Evolutionary conservation across 2,113 vertebrate species (phyloP).

Genomic region (Cyanistes caeruleus): DNA sequence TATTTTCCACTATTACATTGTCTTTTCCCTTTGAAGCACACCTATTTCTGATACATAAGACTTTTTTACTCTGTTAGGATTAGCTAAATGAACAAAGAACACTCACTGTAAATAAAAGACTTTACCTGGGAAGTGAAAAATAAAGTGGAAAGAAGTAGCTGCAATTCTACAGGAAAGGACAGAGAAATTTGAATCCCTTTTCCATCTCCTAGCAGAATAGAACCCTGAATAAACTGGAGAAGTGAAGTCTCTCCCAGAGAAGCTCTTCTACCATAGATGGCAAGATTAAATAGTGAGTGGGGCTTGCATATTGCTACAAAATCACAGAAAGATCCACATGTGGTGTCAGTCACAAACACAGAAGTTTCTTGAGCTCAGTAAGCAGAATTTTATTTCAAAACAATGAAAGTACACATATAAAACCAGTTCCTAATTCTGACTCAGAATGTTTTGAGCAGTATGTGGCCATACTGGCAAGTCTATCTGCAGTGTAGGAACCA

Average conservation of each 20-base stretch:
- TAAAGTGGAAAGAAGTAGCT: not conserved
- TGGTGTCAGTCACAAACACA: not conserved
- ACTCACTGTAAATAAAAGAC: not conserved
- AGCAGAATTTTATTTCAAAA: not conserved
- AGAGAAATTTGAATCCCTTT: not conserved
- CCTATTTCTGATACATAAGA: not conserved
- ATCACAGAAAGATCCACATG: not conserved
- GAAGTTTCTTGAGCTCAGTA: not conserved
- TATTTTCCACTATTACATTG: not conserved
- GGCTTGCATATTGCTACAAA: not conserved
- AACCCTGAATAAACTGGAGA: not conserved
- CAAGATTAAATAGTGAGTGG: not conserved
- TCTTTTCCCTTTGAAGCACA: not conserved
- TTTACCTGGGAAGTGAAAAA: not conserved
- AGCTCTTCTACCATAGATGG: accelerated
- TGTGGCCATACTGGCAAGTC: not conserved
- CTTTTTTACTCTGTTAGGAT: not conserved
- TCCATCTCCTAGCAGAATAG: not conserved
- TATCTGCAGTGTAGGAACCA: not conserved
- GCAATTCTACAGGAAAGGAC: not conserved
- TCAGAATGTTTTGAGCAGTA: not conserved
- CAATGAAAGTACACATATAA: not conserved
- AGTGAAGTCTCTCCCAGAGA: not conserved
- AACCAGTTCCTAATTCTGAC: not conserved
- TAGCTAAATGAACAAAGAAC: not conserved